Evolutionary conservation across 1,140 invertebrate genomes (phyloP).

Genomic region (Pararge aegeria): DNA sequence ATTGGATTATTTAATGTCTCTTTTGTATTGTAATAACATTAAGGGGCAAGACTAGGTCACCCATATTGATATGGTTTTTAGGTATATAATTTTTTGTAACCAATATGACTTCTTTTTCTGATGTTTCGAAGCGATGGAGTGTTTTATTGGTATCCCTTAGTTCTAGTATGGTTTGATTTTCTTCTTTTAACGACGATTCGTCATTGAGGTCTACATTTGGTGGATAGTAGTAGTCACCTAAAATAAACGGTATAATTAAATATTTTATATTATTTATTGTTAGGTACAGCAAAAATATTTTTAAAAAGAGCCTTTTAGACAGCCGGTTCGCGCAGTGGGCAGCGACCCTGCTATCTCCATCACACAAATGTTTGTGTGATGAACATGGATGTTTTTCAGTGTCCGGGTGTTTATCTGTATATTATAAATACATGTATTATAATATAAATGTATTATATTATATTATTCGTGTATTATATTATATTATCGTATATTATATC

Average conservation of each 20-base stretch:
- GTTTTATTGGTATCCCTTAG: constrained; percentile 40
- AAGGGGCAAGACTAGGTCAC: constrained; percentile 38
- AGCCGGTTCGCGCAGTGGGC: too few relatives aligned
- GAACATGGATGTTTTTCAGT: too few relatives aligned
- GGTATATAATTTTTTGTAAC: constrained; percentile 55
- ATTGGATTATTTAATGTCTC: constrained; percentile 25
- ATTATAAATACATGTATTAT: too few relatives aligned
- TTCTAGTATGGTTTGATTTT: constrained; percentile 46
- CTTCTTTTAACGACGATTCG: constrained; percentile 32
- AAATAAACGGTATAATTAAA: constrained; percentile 22
- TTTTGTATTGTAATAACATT: constrained; percentile 31
- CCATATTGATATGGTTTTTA: constrained; percentile 64
- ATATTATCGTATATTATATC: too few relatives aligned
- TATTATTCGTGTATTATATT: too few relatives aligned
- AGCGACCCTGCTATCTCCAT: too few relatives aligned
- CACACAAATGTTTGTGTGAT: too few relatives aligned
- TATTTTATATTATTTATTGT: too few relatives aligned
- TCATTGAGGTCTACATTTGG: constrained; percentile 50
- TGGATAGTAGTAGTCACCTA: constrained; percentile 68
- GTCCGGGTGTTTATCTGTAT: too few relatives aligned
- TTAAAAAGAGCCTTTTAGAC: too few relatives aligned
- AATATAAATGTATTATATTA: too few relatives aligned
- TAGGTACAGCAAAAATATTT: too few relatives aligned
- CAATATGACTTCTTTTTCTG: constrained; percentile 27
- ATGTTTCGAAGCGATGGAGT: constrained; percentile 51